Conservation (phyloP, 2,888 invertebrate genomes). For the Bedellia somnulentella region DNA sequence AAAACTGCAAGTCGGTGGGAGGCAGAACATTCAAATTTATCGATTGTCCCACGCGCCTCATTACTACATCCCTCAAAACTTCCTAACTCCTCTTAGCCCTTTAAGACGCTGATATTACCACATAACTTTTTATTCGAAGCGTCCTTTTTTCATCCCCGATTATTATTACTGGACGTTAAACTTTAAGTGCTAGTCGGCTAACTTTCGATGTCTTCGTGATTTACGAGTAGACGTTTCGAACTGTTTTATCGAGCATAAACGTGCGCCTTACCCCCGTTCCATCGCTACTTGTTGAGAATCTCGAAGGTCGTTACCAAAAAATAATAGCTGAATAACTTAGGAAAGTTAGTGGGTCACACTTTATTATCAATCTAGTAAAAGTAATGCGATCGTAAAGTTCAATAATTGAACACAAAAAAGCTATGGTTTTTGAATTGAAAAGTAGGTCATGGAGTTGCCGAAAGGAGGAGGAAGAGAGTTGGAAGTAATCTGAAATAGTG, state of each 20-base stretch:
- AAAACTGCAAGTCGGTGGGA: slow-evolving; percentile 57
- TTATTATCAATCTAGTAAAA: slow-evolving; percentile 10
- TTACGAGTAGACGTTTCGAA: slow-evolving; percentile 51
- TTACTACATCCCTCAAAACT: slow-evolving; percentile 57
- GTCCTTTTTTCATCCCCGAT: slow-evolving; percentile 44
- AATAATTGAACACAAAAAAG: background rate
- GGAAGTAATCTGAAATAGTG: slow-evolving; percentile 18
- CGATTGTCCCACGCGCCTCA: slow-evolving; percentile 55
- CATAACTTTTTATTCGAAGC: slow-evolving; percentile 50
- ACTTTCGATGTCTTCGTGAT: slow-evolving; percentile 55
- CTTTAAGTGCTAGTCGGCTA: slow-evolving; percentile 56
- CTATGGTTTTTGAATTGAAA: background rate
- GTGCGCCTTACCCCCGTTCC: slow-evolving; percentile 18
- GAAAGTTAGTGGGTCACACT: slow-evolving; percentile 28
- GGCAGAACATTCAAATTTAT: slow-evolving; percentile 59
- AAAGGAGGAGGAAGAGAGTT: slow-evolving; percentile 10
- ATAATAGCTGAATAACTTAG: slow-evolving; percentile 21
- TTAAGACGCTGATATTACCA: slow-evolving; percentile 39
- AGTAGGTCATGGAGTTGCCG: background rate
- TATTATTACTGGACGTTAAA: slow-evolving; percentile 61
- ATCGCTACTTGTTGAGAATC: slow-evolving; percentile 48
- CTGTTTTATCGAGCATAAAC: slow-evolving; percentile 60
- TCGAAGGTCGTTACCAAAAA: slow-evolving; percentile 41
- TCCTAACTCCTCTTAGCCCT: slow-evolving; percentile 49
- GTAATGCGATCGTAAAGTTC: background rate